Percentiles rank a stretch among this genome's conserved stretches.
Evolutionary conservation across 1,140 invertebrate species (phyloP).

Genomic region (Cherax destructor): DNA sequence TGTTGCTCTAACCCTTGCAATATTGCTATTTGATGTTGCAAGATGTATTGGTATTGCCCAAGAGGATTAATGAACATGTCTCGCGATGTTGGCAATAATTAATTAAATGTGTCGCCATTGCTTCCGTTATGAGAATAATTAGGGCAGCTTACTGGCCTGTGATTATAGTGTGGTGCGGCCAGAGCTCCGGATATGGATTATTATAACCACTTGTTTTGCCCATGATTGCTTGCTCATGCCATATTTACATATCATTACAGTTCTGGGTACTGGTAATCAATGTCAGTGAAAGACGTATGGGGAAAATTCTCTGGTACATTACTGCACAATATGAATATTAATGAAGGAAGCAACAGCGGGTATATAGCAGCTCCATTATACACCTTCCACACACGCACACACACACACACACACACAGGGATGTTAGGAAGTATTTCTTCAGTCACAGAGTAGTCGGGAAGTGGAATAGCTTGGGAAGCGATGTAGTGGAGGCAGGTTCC

Average conservation of each 20-base stretch:
- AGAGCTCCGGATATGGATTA: not conserved
- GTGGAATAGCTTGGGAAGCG: not conserved
- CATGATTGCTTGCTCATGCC: conserved; percentile 13
- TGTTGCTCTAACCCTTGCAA: not conserved
- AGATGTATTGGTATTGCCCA: not conserved
- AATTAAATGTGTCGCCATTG: conserved; percentile 6
- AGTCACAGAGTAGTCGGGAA: too few relatives aligned
- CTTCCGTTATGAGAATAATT: conserved; percentile 23
- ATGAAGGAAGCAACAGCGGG: not conserved
- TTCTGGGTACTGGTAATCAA: conserved; percentile 3
- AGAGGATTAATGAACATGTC: conserved; percentile 15
- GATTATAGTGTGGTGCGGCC: not conserved
- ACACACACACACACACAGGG: too few relatives aligned
- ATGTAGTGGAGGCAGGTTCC: not conserved
- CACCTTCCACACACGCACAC: too few relatives aligned
- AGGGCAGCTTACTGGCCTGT: not conserved
- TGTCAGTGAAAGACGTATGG: not conserved
- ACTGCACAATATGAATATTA: not conserved
- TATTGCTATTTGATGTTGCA: not conserved
- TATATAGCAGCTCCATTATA: too few relatives aligned
- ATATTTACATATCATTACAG: conserved; percentile 36
- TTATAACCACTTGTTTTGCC: not conserved
- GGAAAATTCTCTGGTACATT: not conserved
- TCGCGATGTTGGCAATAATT: conserved; percentile 10
- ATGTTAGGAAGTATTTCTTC: too few relatives aligned